Evolutionary conservation across 1,140 invertebrate species (phyloP), one percentile per base, ranked within the genome.

Genomic region (Drosophila funebris): DNA sequence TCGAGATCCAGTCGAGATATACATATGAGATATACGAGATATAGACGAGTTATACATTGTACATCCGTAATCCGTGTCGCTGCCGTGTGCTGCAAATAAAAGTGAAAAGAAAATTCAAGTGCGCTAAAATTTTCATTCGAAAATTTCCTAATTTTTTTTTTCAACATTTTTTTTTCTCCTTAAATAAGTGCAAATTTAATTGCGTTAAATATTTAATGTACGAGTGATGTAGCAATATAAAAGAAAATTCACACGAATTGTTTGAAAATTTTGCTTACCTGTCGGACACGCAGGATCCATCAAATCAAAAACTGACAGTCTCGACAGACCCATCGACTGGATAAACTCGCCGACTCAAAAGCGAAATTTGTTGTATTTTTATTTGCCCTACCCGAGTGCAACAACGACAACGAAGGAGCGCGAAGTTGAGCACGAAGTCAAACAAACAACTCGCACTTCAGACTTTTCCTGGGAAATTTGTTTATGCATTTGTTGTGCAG

Each of bases 381-480:
- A 0, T 39, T 36, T 31, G n/a, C n/a, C n/a, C n/a, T n/a, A n/a
- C 4, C 8, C 4, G 53, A 46, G 14, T 22, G 39, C 31, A 11
- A 22, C 16, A 20, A 39, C 13, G 13, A 39, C 5, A 16, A 39
- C 22, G 44, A 27, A 27, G 44, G 24, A 48, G 44, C n/a, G 22
- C 44, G n/a, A 48, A 48, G 44, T 52, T 52, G 48, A 33, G 48
- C 48, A 33, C 27, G 22, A 44, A 46, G 29, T 36, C 43, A 54
- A 74, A 63, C n/a, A 50, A 74, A 63, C n/a, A 50, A 18, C 22
- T 48, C 9, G 43, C 54, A 63, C 70, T 68, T 66, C 20, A 61
- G 64, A 58, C 36, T 80, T 58, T 81, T 81, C 43, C 73, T 50
- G 54, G 69, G 56, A 81, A 81, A 67, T 77, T 78, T 16, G 24